These are phyloP conservation scores for Melinaea menophilus DNA, from an alignment of 2,888 invertebrate genomes.

Conservation along the genomic window DNA sequence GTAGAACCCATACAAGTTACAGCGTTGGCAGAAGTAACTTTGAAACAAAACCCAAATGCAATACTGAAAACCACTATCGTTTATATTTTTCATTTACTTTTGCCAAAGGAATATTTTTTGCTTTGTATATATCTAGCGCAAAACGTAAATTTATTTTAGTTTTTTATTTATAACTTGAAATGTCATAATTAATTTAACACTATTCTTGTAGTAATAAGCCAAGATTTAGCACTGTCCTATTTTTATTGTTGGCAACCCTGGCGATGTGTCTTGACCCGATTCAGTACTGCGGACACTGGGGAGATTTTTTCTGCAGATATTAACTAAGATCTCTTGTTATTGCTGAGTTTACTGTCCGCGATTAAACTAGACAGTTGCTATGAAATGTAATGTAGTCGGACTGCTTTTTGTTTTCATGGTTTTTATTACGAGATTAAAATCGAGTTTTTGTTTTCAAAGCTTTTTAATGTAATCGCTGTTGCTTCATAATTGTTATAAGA, in stretches of 20 bases:
- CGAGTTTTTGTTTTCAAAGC: background rate
- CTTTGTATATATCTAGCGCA: no score
- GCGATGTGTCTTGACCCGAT: slow-evolving; percentile 61
- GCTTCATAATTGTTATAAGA: no score
- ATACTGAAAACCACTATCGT: no score
- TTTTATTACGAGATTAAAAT: slow-evolving; percentile 2
- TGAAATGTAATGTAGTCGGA: slow-evolving; percentile 5
- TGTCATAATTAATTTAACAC: background rate
- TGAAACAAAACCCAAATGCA: no score
- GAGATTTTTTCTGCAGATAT: slow-evolving; percentile 45
- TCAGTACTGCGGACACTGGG: slow-evolving; percentile 57
- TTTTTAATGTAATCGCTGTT: background rate
- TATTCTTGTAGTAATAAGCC: background rate
- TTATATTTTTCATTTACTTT: no score
- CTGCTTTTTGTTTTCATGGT: background rate
- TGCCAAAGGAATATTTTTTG: no score
- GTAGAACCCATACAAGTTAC: no score
- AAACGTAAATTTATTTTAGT: no score
- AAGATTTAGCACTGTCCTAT: slow-evolving; percentile 3
- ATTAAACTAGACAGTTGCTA: background rate
- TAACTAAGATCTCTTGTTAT: slow-evolving; percentile 24
- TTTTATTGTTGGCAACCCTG: slow-evolving; percentile 40
- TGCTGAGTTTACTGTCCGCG: slow-evolving; percentile 15
- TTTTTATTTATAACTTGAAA: background rate
- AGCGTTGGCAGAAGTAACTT: no score